These are phyloP conservation scores for Scomber scombrus DNA, from an alignment of 2,113 vertebrate species.

Conservation along the genomic window DNA sequence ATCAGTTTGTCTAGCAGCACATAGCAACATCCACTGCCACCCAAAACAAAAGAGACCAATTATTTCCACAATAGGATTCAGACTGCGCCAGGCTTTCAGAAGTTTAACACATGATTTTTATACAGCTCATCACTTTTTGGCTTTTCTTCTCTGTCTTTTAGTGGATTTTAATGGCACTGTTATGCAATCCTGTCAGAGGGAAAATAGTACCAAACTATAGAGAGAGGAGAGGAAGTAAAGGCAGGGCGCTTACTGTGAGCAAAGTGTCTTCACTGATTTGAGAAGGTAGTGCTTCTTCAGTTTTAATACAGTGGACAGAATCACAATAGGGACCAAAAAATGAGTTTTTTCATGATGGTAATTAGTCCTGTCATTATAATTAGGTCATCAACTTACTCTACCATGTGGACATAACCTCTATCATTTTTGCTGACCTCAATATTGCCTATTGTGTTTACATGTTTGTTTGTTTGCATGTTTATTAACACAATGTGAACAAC, in stretches of 20 bases:
- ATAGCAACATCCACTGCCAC: constrained; percentile 8
- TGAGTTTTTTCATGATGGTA: neutral
- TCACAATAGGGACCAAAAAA: too few species aligned
- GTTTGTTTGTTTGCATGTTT: too few species aligned
- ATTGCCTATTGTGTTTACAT: too few species aligned
- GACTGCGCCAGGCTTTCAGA: constrained; percentile 19
- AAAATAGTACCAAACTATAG: constrained; percentile 23
- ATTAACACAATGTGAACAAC: too few species aligned
- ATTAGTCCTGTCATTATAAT: too few species aligned
- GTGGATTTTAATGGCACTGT: constrained; percentile 56
- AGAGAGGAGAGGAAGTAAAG: constrained; percentile 1
- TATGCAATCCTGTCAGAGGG: constrained; percentile 33
- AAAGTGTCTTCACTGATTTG: constrained; percentile 17
- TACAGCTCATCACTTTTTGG: constrained; percentile 51
- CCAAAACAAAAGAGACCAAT: constrained; percentile 69
- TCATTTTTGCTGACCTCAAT: too few species aligned
- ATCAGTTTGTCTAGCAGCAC: constrained; percentile 42
- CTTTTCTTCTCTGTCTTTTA: neutral
- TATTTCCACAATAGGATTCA: constrained; percentile 59
- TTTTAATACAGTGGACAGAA: neutral
- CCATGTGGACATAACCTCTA: too few species aligned
- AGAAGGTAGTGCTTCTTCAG: constrained; percentile 11
- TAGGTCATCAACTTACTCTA: too few species aligned
- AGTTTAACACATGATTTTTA: constrained; percentile 51
- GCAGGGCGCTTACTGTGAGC: constrained; percentile 29